Conservation (phyloP, 2,113 vertebrate genomes). For the Platichthys stellatus region DNA sequence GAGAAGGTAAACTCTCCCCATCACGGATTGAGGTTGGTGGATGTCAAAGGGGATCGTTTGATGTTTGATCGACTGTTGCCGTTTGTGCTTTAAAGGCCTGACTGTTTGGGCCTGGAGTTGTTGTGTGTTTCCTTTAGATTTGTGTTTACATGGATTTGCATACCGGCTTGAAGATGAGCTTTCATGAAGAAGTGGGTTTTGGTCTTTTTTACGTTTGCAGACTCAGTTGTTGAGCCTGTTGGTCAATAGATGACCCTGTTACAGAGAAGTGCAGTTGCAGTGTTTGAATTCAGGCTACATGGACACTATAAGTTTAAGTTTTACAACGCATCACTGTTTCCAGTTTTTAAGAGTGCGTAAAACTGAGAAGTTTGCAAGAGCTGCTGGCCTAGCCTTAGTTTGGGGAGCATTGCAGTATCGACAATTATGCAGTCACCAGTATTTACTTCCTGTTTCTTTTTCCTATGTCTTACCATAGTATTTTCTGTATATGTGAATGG, state of each 20-base stretch:
- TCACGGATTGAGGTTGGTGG: conserved; percentile 52
- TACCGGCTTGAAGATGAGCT: conserved; percentile 46
- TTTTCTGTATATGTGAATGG: too few relatives aligned
- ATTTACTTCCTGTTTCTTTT: too few relatives aligned
- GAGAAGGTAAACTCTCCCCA: conserved; percentile 61
- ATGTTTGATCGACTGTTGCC: conserved; percentile 70
- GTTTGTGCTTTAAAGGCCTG: conserved; percentile 57
- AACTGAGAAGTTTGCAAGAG: too few relatives aligned
- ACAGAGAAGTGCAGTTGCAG: background rate
- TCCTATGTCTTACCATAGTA: too few relatives aligned
- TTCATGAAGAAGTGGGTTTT: conserved; percentile 49
- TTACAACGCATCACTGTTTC: too few relatives aligned
- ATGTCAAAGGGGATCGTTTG: conserved; percentile 61
- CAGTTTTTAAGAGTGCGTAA: too few relatives aligned
- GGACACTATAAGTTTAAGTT: too few relatives aligned
- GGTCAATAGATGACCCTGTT: conserved; percentile 34
- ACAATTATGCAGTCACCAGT: too few relatives aligned
- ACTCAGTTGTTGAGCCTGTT: conserved; percentile 53
- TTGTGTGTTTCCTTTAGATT: conserved; percentile 46
- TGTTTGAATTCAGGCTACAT: background rate
- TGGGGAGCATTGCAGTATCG: too few relatives aligned
- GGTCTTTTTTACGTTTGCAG: conserved; percentile 34
- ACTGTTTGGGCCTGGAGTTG: conserved; percentile 41
- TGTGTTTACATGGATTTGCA: conserved; percentile 69
- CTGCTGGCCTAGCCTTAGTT: too few relatives aligned